phyloP scores from a whole-genome alignment of 2,797 vertebrate species.

The Coccyzus lansbergi region DNA sequence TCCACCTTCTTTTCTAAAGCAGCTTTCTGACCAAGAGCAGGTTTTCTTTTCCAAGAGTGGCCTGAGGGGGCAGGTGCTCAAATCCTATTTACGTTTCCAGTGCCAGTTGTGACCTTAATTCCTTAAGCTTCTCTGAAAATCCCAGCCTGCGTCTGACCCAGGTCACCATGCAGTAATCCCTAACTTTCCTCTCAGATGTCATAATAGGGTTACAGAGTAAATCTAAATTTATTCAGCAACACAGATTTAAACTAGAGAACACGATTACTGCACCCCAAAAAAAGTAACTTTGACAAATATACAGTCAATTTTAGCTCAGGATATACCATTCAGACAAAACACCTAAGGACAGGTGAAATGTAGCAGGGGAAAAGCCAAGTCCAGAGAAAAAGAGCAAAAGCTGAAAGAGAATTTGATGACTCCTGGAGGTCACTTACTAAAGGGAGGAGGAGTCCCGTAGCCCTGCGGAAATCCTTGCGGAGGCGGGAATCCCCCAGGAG shows the following conservation, averaged over 20 bases:
- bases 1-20: background rate
- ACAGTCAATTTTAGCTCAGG: background rate
- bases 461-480: constrained; percentile 96
- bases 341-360: background rate
- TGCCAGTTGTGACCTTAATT: constrained; percentile 1
- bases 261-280: background rate
- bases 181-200: background rate
- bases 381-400: background rate
- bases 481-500: constrained; percentile 91
- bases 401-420: background rate
- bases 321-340: background rate
- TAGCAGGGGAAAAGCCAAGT: no score
- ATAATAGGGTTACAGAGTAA: background rate
- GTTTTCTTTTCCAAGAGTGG: background rate
- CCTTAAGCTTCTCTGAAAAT: constrained; percentile 31
- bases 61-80: background rate
- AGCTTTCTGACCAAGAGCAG: background rate
- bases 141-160: background rate
- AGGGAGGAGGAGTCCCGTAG: constrained; percentile 95
- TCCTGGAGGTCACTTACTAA: constrained; percentile 84
- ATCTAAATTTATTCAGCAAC: background rate
- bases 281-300: background rate
- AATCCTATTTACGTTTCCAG: constrained; percentile 1
- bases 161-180: background rate
- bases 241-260: background rate